Evolutionary conservation across 2,113 vertebrate species (phyloP).

Genomic region (Anoplopoma fimbria): DNA sequence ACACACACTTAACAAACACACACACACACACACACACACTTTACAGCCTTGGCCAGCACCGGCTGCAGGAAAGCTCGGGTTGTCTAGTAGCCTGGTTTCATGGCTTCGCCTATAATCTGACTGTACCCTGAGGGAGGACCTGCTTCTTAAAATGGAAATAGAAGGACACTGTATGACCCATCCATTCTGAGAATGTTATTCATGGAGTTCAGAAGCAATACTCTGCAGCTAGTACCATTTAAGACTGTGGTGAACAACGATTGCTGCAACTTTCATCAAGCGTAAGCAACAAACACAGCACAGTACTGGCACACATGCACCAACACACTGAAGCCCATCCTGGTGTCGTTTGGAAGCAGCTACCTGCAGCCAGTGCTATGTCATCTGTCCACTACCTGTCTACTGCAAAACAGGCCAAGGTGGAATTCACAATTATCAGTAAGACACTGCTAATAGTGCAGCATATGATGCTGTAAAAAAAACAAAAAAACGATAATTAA

Average conservation of each 20-base stretch:
- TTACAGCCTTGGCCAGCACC: too few relatives aligned
- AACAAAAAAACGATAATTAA: constrained; percentile 28
- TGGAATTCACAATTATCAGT: not conserved
- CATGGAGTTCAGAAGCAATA: constrained; percentile 34
- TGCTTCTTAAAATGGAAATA: constrained; percentile 66
- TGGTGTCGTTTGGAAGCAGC: not conserved
- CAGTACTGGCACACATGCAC: not conserved
- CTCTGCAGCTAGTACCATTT: constrained; percentile 34
- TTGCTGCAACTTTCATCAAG: constrained; percentile 20
- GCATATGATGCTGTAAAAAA: not conserved
- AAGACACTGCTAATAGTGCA: not conserved
- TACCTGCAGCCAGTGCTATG: constrained; percentile 34
- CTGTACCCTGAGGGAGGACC: constrained; percentile 30
- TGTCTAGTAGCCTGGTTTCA: constrained; percentile 43
- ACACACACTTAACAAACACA: not conserved
- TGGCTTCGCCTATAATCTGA: constrained; percentile 36
- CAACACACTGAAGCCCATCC: not conserved
- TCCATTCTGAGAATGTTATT: constrained; percentile 25
- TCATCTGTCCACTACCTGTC: not conserved
- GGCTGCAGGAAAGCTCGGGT: not conserved
- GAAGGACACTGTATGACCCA: constrained; percentile 54
- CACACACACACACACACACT: not conserved
- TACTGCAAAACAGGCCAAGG: not conserved
- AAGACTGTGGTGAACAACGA: constrained; percentile 13
- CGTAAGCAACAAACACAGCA: constrained; percentile 9